Evolutionary conservation across 1,140 invertebrate genomes (phyloP), one percentile per base, ranked within the genome.

Genomic region (Papilio glaucus): DNA sequence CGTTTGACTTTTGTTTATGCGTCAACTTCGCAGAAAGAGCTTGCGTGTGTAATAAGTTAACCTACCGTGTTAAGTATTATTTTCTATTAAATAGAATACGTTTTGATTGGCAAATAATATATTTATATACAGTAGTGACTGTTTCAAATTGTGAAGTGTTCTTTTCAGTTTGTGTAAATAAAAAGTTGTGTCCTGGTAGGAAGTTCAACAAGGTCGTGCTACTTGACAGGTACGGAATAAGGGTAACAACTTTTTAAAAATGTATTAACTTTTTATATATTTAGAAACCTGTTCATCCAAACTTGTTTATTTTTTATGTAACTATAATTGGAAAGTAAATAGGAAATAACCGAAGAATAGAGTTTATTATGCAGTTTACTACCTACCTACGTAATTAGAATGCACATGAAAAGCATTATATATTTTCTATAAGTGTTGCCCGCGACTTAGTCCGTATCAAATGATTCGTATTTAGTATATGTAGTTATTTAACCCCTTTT

Each of bases 191-290:
- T 65, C 62, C 62, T 65, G 62, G 2, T 38, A 12, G 62, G 15
- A 41, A 65, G 62, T 65, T 65, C 33, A 65, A 38, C 62, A 65
- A 65, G 62, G 62, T 37, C 62, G 62, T 65, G 62, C 62, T 63
- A 39, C 61, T 41, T 65, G 15, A 38, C 62, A 65, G 62, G 62
- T 65, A 65, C 37, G 37, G 33, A 41, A 65, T 38, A 65, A 53
- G 45, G 42, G 45, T 57, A 53, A 70, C 33, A 73, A 72, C 72
- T 77, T 72, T 75, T 77, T 72, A 42, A 73, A 74, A 75, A 80
- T 73, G n/a, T n/a, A n/a, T n/a, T 41, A 67, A 72, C 75, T 73
- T 74, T 75, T 67, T 76, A 71, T 49, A 21, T 49, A 49, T 49
- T 49, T 49, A 10, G 37, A 13, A 49, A 49, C 45, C n/a, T 60